These are phyloP conservation scores for Coregonus clupeaformis DNA, from an alignment of 2,113 vertebrate species.

Conservation along the genomic window DNA sequence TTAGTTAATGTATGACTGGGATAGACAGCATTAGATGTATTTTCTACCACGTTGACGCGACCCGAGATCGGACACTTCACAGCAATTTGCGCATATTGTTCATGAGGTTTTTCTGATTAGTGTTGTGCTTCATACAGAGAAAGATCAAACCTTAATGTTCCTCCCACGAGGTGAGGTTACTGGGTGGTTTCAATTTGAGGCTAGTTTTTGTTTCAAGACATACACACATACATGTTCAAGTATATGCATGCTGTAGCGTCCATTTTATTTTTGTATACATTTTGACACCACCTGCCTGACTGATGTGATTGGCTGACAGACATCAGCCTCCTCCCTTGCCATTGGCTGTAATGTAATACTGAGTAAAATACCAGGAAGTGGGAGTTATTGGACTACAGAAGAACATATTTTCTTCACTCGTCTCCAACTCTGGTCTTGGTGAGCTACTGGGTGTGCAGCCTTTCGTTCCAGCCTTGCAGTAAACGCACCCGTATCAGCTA, in stretches of 20 bases:
- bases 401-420: background rate
- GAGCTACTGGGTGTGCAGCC: too few species aligned
- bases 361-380: background rate
- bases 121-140: conserved; percentile 44
- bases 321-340: background rate
- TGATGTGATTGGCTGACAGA: background rate
- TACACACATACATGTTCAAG: background rate
- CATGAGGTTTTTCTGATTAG: conserved; percentile 12
- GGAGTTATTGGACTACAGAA: background rate
- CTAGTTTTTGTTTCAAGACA: conserved; percentile 27
- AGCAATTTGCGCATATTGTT: conserved; percentile 21
- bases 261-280: background rate
- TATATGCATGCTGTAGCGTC: background rate
- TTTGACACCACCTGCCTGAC: background rate
- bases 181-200: conserved; percentile 34
- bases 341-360: background rate
- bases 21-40: background rate
- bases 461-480: too few species aligned
- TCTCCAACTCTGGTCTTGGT: too few species aligned
- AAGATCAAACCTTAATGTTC: conserved; percentile 23
- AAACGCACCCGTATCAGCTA: too few species aligned
- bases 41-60: background rate
- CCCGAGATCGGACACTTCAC: conserved; percentile 9
- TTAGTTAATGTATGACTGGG: background rate
- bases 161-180: conserved; percentile 27